Base-by-base conservation (phyloP, 2,888 invertebrate species). In the Eristalis intricaria region DNA sequence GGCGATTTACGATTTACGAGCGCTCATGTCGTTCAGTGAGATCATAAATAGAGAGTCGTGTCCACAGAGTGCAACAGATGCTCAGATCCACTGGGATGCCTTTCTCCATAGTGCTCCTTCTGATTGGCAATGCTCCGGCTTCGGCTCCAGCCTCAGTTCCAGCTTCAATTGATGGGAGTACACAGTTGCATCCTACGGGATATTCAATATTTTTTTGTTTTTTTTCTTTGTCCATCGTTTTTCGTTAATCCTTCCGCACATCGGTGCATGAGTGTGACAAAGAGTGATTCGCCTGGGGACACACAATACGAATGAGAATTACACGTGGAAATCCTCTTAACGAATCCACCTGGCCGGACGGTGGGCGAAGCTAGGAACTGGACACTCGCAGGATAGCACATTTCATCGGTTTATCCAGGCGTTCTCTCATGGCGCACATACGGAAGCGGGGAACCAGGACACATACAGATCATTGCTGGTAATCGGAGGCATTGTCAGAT, bases 11-110 rank as follows among this genome's bases (percentile, higher is more conserved):
- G 75, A 40, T 64, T 73, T 68, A 69, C 61, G 66, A 35, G 50
- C 68, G 70, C 68, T 73, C 77, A 78, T 73, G 76, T 65, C 64
- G 22, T 76, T n/a, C 69, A 32, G 26, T 76, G 70, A 65, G 82
- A 82, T 76, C 82, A 60, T 82, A 82, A 76, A 82, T 76, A 76
- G 43, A 75, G 50, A 77, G 38, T 61, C 58, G 61, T 66, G 66
- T 71, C 58, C 35, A 58, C 29, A 29, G 40, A 43, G 56, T 64
- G 84, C 84, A 84, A 74, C 78, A 84, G 73, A 68, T 84, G 78
- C 73, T 29, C 74, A 78, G 69, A 22, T 84, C 68, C 84, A 60
- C 40, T 7, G 13, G 68, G 63, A 68, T 68, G 22, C 83, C 58
- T 50, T 76, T 38, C 75, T 68, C 29, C 61, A 61, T 13, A 65